Base-by-base conservation (phyloP, 2,113 vertebrate genomes). In the Callospermophilus lateralis region DNA sequence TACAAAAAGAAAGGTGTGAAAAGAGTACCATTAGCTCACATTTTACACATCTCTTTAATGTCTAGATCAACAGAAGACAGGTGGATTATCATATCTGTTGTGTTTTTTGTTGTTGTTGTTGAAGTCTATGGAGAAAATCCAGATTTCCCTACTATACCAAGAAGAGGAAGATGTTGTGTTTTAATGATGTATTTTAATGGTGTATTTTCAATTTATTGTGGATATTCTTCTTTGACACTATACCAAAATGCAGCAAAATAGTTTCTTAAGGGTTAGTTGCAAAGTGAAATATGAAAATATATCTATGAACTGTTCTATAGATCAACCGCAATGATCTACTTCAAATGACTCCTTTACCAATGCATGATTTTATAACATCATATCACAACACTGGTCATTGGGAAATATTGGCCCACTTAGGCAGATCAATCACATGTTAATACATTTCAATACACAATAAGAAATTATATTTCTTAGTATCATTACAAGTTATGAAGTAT, bases 1-100 rank as follows among this genome's bases (percentile, higher is more conserved):
- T 84, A 76, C 13, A 89, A 83, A 77, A 67, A 32, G 39, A 72
- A 83, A 45, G 11, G 15, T 51, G 24, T 39, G 13, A 84, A 26
- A 78, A 39, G 39, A 79, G 28, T 58, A 19, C 7, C 12, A n/a
- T 90, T 84, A 90, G 73, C 28, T 68, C 19, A 61, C 39, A 91
- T 92, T 74, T 93, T 72, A 37, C 4, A 87, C 87, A 73, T 79
- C 51, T 78, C 89, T 55, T 91, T 77, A 84, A 72, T 19, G 13
- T 85, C 1, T 42, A 86, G 39, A 76, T 74, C 88, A 94, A 79
- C 42, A 80, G 61, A 90, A 90, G 65, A 90, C 5, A 88, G 39
- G 3, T 94, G 51, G 2, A 55, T 79, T 58, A 32, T 89, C 15
- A 20, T 42, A 63, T 61, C 74, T 45, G 28, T 67, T 90, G 16